phyloP scores from a whole-genome alignment of 2,797 vertebrate genomes.

The Arvicola amphibius region DNA sequence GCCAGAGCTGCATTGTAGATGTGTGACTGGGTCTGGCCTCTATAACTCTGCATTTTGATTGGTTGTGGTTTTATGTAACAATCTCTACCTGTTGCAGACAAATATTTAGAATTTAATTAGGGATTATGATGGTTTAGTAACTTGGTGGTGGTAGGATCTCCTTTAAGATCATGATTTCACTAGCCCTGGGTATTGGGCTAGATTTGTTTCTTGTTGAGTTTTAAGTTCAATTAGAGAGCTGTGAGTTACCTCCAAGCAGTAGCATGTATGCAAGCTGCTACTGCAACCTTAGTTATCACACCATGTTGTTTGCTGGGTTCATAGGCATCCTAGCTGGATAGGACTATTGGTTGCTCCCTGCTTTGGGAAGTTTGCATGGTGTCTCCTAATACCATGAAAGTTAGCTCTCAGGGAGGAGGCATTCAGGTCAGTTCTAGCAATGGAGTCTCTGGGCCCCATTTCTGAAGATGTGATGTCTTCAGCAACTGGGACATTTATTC shows the following conservation, averaged over 20 bases:
- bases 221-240: background rate
- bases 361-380: background rate
- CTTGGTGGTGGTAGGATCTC: background rate
- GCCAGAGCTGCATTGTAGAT: background rate
- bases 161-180: background rate
- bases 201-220: background rate
- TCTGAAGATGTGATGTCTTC: background rate
- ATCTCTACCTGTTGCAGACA: background rate
- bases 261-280: background rate
- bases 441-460: background rate
- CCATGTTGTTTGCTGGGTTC: background rate
- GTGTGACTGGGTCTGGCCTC: background rate
- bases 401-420: background rate
- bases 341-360: background rate
- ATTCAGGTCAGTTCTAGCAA: background rate
- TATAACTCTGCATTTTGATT: background rate
- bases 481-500: background rate
- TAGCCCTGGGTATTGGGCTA: background rate
- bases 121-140: background rate
- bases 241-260: background rate
- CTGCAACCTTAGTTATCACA: background rate
- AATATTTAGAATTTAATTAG: background rate
- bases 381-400: background rate
- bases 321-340: background rate
- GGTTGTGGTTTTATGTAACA: background rate